Evolutionary conservation across 2,797 vertebrate species (phyloP), one percentile per base, ranked within the genome.

Genomic region (Loriculus beryllinus): DNA sequence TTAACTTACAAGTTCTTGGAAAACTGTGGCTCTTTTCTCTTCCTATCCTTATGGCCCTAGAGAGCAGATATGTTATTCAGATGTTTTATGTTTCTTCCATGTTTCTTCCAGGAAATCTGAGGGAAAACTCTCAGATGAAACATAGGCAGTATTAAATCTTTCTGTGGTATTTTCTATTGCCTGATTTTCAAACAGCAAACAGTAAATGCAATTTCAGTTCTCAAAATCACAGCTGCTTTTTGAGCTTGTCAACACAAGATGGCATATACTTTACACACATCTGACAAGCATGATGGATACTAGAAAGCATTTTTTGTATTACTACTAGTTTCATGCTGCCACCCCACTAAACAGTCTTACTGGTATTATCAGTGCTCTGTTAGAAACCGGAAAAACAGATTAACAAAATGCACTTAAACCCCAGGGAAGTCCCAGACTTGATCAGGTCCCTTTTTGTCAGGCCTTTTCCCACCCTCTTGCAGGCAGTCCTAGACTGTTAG

Each of bases 211-310:
- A 92, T 88, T 92, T 75, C 64, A 48, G 87, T 72, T 93, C 76
- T 78, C n/a, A 65, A 64, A 89, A 89, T 65, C 84, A 84, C 59
- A 90, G 91, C 77, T 97, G 97, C 92, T 94, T 92, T 97, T 96
- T 88, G 88, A 81, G 86, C 91, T 91, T 96, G 95, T 96, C 97
- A 97, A 97, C 97, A 97, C 96, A 97, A 97, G 97, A 96, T 97
- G 97, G 97, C 97, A 96, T 90, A 94, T 97, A 95, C 95, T 96
- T 97, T 97, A 97, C 96, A 97, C 95, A 90, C 78, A 94, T 88
- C 92, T 97, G 93, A 96, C 95, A 96, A 95, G 82, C 29, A 11
- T 95, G 94, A 97, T 95, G 92, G 96, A 96, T 96, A 72, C 64
- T 62, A 57, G 77, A 75, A 85, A 84, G 77, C 54, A 25, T 16